These are phyloP conservation scores for Ramphastos sulfuratus DNA, from an alignment of 2,113 vertebrate genomes.

Conservation along the genomic window DNA sequence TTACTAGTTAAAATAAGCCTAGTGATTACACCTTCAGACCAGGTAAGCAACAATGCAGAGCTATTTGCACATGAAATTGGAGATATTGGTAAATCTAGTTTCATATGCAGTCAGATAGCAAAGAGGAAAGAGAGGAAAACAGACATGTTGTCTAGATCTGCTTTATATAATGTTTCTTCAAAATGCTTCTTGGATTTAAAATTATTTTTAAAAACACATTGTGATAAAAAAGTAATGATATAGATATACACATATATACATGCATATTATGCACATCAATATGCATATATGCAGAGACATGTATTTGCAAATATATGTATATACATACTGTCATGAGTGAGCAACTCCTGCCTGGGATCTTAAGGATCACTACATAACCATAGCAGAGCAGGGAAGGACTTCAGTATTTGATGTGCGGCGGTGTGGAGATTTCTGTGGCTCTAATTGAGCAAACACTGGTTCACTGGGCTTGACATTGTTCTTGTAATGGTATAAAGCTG, in stretches of 20 bases:
- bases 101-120: neutral
- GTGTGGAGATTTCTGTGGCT: neutral
- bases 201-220: neutral
- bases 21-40: neutral
- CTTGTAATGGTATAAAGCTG: slow-evolving; percentile 23
- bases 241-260: neutral
- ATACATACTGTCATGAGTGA: neutral
- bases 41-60: neutral
- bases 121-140: neutral
- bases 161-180: neutral
- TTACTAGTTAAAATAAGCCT: neutral
- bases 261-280: neutral
- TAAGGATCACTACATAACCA: slow-evolving; percentile 1
- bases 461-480: slow-evolving; percentile 46
- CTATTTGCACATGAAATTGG: neutral
- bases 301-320: neutral
- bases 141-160: neutral
- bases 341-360: neutral
- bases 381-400: neutral
- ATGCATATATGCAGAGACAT: neutral
- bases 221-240: neutral
- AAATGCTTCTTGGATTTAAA: neutral
- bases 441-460: slow-evolving; percentile 45
- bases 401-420: slow-evolving; percentile 33
- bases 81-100: neutral